phyloP scores from a whole-genome alignment of 2,113 vertebrate species.

The Brevimyrus niger region DNA sequence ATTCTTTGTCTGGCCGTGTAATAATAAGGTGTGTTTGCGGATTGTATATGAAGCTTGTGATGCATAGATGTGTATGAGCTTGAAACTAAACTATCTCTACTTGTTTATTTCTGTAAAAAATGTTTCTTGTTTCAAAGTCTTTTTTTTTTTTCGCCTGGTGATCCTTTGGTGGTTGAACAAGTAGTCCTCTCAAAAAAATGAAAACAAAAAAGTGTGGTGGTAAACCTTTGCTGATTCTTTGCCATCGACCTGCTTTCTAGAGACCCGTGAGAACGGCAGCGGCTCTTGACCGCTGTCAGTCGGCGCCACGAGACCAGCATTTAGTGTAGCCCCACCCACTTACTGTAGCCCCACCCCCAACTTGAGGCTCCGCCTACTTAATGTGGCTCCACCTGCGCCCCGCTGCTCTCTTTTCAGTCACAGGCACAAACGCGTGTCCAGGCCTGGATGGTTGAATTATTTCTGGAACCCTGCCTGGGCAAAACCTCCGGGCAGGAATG shows the following conservation, averaged over 20 bases:
- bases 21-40: constrained; percentile 19
- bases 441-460: constrained; percentile 46
- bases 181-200: background rate
- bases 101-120: background rate
- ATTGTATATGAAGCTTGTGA: constrained; percentile 31
- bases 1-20: constrained; percentile 14
- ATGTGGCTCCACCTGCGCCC: constrained; percentile 45
- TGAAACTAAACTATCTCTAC: background rate
- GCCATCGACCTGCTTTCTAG: constrained; percentile 56
- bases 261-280: constrained; percentile 44
- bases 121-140: background rate
- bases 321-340: constrained; percentile 22
- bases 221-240: background rate
- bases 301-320: constrained; percentile 30
- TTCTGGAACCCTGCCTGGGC: constrained; percentile 50
- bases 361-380: background rate
- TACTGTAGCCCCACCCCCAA: background rate
- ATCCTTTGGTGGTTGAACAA: constrained; percentile 1
- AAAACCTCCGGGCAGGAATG: constrained; percentile 49
- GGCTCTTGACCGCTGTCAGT: constrained; percentile 47
- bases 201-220: background rate
- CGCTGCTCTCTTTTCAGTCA: constrained; percentile 40
- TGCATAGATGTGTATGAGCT: constrained; percentile 17
- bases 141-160: background rate
- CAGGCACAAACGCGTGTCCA: constrained; percentile 54